Conservation (phyloP, 2,797 vertebrate genomes). For the Coendou prehensilis region DNA sequence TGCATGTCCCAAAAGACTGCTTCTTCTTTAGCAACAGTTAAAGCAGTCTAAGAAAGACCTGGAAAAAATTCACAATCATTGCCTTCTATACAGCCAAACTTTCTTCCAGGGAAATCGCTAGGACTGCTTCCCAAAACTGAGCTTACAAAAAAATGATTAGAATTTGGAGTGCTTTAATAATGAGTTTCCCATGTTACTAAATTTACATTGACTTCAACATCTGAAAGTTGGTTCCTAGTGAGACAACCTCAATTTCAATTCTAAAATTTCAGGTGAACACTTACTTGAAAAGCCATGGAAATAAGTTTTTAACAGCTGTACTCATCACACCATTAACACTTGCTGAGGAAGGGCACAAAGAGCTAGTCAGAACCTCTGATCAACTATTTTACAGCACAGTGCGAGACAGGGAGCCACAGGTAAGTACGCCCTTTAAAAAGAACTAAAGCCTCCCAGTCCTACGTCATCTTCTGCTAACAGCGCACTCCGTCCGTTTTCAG, state of each 20-base stretch:
- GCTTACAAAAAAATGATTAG: neutral
- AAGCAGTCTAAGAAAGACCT: neutral
- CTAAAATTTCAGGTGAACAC: neutral
- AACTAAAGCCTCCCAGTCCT: neutral
- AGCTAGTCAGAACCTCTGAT: neutral
- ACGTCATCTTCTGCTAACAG: neutral
- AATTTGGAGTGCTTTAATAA: neutral
- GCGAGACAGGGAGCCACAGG: neutral
- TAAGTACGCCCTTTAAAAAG: neutral
- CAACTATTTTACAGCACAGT: neutral
- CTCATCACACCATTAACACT: neutral
- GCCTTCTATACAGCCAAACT: neutral
- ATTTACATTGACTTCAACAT: neutral
- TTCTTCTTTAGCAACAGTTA: neutral
- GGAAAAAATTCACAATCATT: neutral
- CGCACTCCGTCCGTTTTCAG: accelerated
- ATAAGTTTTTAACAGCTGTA: neutral
- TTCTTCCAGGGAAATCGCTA: conserved; percentile 3
- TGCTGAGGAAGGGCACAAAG: neutral
- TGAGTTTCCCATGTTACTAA: conserved; percentile 13
- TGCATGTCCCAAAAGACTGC: neutral
- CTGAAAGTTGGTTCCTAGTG: neutral
- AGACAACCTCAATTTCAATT: neutral
- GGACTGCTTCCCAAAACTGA: conserved; percentile 9
- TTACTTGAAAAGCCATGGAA: neutral